These are phyloP conservation scores for Fulica atra DNA, from an alignment of 2,113 vertebrate genomes.

Conservation along the genomic window DNA sequence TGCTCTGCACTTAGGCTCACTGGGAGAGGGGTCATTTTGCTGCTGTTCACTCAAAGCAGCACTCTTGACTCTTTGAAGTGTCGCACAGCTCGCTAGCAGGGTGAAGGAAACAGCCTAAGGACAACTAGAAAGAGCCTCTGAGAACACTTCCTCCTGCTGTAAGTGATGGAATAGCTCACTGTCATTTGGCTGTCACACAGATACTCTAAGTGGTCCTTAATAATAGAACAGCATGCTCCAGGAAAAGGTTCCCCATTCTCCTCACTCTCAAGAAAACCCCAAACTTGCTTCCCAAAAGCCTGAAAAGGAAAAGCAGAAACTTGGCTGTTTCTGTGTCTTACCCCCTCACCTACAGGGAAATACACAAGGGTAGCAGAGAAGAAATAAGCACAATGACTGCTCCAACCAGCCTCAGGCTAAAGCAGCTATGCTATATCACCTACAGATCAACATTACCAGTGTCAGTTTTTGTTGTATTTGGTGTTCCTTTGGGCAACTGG, in stretches of 20 bases:
- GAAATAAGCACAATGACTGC: not conserved
- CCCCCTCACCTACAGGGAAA: not conserved
- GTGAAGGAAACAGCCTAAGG: not conserved
- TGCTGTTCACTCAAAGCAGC: not conserved
- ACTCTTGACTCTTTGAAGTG: not conserved
- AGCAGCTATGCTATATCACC: not conserved
- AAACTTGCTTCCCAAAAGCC: not conserved
- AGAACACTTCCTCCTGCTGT: not conserved
- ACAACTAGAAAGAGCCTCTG: not conserved
- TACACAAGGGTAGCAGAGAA: not conserved
- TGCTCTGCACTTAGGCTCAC: not conserved
- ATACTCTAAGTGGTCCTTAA: not conserved
- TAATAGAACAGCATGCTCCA: not conserved
- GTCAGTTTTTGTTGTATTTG: not conserved
- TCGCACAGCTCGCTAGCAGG: not conserved
- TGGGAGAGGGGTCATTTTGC: not conserved
- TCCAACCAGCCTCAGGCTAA: not conserved
- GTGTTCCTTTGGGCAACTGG: not conserved
- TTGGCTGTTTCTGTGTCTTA: not conserved
- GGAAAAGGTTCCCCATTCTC: not conserved
- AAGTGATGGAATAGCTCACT: not conserved
- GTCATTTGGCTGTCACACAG: not conserved
- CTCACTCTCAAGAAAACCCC: not conserved
- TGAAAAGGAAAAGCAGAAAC: not conserved
- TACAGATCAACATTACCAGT: not conserved